These are phyloP conservation scores for Phalacrocorax aristotelis DNA, from an alignment of 2,113 vertebrate species.

Conservation along the genomic window DNA sequence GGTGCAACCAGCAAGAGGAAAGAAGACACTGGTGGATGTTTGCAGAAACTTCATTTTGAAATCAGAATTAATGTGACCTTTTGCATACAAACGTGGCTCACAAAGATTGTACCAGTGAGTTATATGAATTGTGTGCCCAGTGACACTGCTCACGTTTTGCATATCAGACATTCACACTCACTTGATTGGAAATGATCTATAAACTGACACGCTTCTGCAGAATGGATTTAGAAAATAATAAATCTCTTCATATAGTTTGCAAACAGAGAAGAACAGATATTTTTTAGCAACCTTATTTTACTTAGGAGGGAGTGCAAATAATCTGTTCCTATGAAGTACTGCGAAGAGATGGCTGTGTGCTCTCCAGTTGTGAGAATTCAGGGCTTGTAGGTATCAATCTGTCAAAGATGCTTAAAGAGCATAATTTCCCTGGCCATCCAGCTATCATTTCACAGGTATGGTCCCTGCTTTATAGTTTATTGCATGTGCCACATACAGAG, in stretches of 20 bases:
- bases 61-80: not conserved
- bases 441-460: not conserved
- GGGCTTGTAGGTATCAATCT: not conserved
- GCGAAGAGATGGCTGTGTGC: not conserved
- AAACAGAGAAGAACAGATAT: not conserved
- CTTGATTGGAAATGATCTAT: not conserved
- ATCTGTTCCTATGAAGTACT: not conserved
- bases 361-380: not conserved
- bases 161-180: not conserved
- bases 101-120: not conserved
- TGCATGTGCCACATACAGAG: not conserved
- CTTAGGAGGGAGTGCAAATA: not conserved
- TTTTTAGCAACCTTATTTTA: not conserved
- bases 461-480: not conserved
- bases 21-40: not conserved
- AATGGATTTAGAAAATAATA: not conserved
- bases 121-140: not conserved
- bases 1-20: not conserved
- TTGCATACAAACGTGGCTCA: not conserved
- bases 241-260: not conserved
- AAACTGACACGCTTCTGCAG: not conserved
- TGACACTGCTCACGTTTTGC: not conserved
- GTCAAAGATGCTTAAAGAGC: not conserved
- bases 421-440: not conserved
- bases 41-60: not conserved